These are phyloP conservation scores for Staurois parvus DNA, from an alignment of 2,797 vertebrate species.

Conservation along the genomic window DNA sequence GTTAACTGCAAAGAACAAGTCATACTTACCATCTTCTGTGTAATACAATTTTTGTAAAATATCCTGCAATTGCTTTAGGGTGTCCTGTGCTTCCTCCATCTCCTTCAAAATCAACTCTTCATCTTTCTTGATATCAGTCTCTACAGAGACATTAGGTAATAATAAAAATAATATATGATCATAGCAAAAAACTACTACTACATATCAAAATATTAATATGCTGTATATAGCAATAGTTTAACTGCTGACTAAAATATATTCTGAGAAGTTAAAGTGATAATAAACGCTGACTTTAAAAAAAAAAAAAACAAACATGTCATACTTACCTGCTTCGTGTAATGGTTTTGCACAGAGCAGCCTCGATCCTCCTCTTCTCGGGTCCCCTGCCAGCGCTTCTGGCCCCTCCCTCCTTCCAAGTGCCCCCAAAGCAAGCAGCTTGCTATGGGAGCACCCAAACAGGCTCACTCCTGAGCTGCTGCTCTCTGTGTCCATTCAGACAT, in stretches of 20 bases:
- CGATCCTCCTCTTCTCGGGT: too few relatives aligned
- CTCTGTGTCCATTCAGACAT: too few relatives aligned
- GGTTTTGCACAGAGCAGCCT: too few relatives aligned
- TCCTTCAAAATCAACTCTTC: constrained; percentile 81
- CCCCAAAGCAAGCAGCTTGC: too few relatives aligned
- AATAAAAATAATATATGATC: neutral
- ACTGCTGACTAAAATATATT: neutral
- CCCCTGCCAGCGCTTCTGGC: too few relatives aligned
- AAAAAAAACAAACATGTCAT: too few relatives aligned
- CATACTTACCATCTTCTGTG: constrained; percentile 23
- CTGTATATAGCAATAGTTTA: neutral
- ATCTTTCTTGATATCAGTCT: constrained; percentile 77
- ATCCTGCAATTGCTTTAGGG: constrained; percentile 69
- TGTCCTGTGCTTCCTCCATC: constrained; percentile 76
- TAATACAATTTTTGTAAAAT: constrained; percentile 68
- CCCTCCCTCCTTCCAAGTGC: too few relatives aligned
- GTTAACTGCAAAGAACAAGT: neutral
- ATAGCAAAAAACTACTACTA: neutral
- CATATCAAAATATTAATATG: neutral
- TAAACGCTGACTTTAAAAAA: too few relatives aligned
- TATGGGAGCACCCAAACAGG: too few relatives aligned
- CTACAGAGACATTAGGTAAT: constrained; percentile 63
- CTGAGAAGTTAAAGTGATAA: neutral
- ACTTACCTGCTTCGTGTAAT: too few relatives aligned
- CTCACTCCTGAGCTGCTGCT: too few relatives aligned